A percentile compares a stretch with the other conserved stretches of the same genome.
phyloP scores from a whole-genome alignment of 2,888 invertebrate species.

The Drosophila testacea region DNA sequence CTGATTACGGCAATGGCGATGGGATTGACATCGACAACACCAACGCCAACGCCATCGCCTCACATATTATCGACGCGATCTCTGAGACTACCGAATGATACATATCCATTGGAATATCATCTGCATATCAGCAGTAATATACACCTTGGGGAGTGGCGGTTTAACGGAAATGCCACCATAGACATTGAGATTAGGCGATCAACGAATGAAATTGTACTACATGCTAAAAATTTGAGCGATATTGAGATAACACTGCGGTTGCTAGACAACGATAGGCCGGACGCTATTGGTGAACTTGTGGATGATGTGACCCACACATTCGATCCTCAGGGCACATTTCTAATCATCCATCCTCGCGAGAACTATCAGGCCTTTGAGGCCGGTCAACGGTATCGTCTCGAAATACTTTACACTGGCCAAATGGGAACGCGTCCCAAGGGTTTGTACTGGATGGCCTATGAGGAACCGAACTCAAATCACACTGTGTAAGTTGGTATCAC shows the following conservation, averaged over 20 bases:
- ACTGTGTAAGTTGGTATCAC: slow-evolving; percentile 82
- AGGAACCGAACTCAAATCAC: slow-evolving; percentile 70
- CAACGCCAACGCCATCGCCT: slow-evolving; percentile 7
- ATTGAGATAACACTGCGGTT: slow-evolving; percentile 71
- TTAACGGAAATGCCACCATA: slow-evolving; percentile 81
- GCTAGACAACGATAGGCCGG: slow-evolving; percentile 41
- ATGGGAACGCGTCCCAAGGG: slow-evolving; percentile 88
- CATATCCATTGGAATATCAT: slow-evolving; percentile 87
- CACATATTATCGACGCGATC: slow-evolving; percentile 48
- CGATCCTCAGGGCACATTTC: slow-evolving; percentile 64
- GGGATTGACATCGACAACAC: slow-evolving; percentile 15
- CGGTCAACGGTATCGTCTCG: slow-evolving; percentile 76
- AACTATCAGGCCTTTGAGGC: slow-evolving; percentile 78
- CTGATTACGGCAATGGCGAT: slow-evolving; percentile 38
- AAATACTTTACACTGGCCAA: slow-evolving; percentile 87
- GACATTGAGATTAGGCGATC: slow-evolving; percentile 72
- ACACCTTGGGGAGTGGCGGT: slow-evolving; percentile 71
- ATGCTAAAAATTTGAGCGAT: slow-evolving; percentile 76
- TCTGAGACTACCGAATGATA: slow-evolving; percentile 86
- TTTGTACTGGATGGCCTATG: slow-evolving; percentile 88
- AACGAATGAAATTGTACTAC: slow-evolving; percentile 82
- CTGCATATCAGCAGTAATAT: slow-evolving; percentile 78
- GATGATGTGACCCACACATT: slow-evolving; percentile 71
- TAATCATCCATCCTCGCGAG: slow-evolving; percentile 75
- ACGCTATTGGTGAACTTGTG: slow-evolving; percentile 49